Evolutionary conservation across 1,140 invertebrate species (phyloP), one percentile per base, ranked within the genome.

Genomic region (Contarinia nasturtii): DNA sequence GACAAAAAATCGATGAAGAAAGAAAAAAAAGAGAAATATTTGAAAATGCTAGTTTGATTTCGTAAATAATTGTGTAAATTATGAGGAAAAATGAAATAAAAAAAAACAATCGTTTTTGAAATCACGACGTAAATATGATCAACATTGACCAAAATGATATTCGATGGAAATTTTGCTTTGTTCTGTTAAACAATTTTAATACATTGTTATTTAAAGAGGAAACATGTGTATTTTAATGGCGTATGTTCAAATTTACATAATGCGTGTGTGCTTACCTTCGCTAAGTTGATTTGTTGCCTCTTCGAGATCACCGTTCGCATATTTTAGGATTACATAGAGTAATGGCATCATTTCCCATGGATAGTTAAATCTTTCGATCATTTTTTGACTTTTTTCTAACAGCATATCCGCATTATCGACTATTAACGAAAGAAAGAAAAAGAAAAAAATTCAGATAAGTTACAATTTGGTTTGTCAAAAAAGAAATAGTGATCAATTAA

Each of bases 341-440:
- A 81, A 57, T 8, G 77, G 76, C 69, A 82, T 73, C 70, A 78
- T 75, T 55, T 80, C 77, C 73, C 73, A 77, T 1, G 77, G 72
- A 60, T 78, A 79, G 53, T 73, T 71, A 64, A 81, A 81, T 61
- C 72, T 74, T 53, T 81, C 73, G 54, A 82, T 63, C 38, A 82
- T 67, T 61, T 75, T 76, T 54, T 74, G 70, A 59, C 77, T 79
- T 59, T 75, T 76, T 53, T 79, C 74, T 55, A 81, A 63, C 48
- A 82, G 63, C 44, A 67, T 61, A 55, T 80, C 77, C 27, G 64
- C 57, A 63, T 55, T 56, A 66, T 70, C 56, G 60, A 66, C 71
- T 75, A 58, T 27, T 68, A 72, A 20, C 50, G 27, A 27, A 10
- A 27, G 27, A 27, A 10, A 27, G 27, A 27, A 10, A 27, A 10